Evolutionary conservation across 2,797 vertebrate genomes (phyloP), one percentile per base, ranked within the genome.

Genomic region (Pagetopsis macropterus): DNA sequence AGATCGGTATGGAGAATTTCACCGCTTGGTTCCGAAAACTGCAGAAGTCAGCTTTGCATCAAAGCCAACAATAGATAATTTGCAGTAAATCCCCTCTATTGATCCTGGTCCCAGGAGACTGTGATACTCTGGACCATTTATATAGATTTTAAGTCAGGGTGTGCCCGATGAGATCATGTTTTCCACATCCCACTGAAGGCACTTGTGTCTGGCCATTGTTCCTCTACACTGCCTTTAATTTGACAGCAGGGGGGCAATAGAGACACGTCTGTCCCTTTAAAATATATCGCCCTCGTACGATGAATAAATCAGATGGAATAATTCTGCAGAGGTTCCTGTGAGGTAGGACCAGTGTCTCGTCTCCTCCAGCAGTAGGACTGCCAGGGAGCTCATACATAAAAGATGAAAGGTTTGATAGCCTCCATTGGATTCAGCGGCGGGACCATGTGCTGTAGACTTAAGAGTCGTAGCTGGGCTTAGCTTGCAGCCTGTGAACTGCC

Each of bases 371-470:
- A 91, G 78, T 84, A 91, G 94, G 91, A 92, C 94, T 89, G 89
- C 92, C 87, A 82, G 94, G 95, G 94, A 94, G 92, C 93, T 96
- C 94, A 97, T 96, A 93, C 96, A 97, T 97, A 96, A 97, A 97
- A 97, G 95, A 97, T 96, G 95, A 95, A 94, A 89, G 94, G 92
- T 94, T 94, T 95, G 95, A 96, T 95, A 91, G 95, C 94, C 94
- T 94, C 94, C 91, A 84, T 90, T 89, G 91, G 84, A 88, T 83
- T 84, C 74, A 50, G 72, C 13, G 19, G 60, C 77, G 23, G 63
- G 83, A 84, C 73, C 71, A 63, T 62, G 68, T 48, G 21, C 72
- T n/a, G 21, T 31, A 72, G 87, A 88, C 85, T 86, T 81, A 70
- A 76, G 84, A 83, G 78, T 81, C 49, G 12, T 43, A 76, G 84